Base-by-base conservation (phyloP, 2,113 vertebrate species). In the Neofelis nebulosa region DNA sequence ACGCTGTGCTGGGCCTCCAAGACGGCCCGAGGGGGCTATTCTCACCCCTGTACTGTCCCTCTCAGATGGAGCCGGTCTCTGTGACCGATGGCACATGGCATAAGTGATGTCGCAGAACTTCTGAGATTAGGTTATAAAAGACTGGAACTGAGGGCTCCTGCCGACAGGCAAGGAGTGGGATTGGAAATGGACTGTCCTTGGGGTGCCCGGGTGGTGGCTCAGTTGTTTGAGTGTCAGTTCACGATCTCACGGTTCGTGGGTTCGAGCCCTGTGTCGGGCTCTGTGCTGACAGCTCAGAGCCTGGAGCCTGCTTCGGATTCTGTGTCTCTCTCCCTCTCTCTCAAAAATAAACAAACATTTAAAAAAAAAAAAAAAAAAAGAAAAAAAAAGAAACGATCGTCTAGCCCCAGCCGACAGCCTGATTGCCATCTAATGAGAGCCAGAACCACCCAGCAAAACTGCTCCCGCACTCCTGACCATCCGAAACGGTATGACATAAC, bases 31-130 rank as follows among this genome's bases (percentile, higher is more conserved):
- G 3, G 57, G 57, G 31, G 7, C 57, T 4, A 5, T 19, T 27
- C 23, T 87, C 23, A 5, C 21, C n/a, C 4, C 1, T 38, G 57
- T 1, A 55, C 55, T 0, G 14, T 33, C 33, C 50, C 31, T 21
- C 5, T 13, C 1, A 1, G 0, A 10, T 7, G 9, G 52, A 27
- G 48, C 0, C 9, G 41, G 31, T 55, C 25, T 76, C 33, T 31
- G 85, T 19, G 68, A 18, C 45, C 23, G 7, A 12, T 0, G 41
- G 69, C 52, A 1, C 0, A 11, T 5, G 36, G 33, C 11, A 13
- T 71, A 45, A 11, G 18, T 3, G 36, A 71, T 1, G 5, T 50
- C 0, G 25, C 0, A 2, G 45, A 16, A 27, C 10, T 61, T 82
- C 63, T 0, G 4, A 63, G 38, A 14, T 16, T 1, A 52, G 25